Conservation (phyloP, 2,888 invertebrate species). For the Gymnoscelis rufifasciata region DNA sequence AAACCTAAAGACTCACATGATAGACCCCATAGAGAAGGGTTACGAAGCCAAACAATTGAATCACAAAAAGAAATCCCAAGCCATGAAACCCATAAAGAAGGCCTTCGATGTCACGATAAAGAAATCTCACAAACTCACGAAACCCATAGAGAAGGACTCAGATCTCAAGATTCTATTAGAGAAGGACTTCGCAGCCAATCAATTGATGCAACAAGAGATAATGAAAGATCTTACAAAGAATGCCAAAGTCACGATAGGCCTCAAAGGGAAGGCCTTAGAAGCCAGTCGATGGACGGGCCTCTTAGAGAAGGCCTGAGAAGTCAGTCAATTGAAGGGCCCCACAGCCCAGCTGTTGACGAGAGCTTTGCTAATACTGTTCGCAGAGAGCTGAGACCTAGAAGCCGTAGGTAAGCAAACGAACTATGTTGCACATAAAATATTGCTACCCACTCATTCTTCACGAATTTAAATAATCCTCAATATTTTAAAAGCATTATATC, state of each 20-base stretch:
- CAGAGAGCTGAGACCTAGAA: slow-evolving; percentile 12
- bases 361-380: slow-evolving; percentile 7
- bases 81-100: background rate
- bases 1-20: background rate
- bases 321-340: slow-evolving; percentile 9
- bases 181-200: slow-evolving; percentile 8
- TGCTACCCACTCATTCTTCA: no score
- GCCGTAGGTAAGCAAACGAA: slow-evolving; percentile 11
- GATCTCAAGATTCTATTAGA: background rate
- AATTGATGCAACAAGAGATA: background rate
- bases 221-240: background rate
- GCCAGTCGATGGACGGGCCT: slow-evolving; percentile 3
- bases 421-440: background rate
- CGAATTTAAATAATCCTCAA: no score
- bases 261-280: slow-evolving; percentile 8
- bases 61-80: background rate
- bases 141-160: slow-evolving; percentile 1
- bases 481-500: no score
- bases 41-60: background rate
- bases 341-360: slow-evolving; percentile 10
- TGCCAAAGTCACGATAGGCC: background rate
- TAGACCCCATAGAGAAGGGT: background rate
- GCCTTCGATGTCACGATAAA: background rate
- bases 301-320: slow-evolving; percentile 12
- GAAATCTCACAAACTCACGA: background rate